These are phyloP conservation scores for Otis tarda DNA, from an alignment of 2,113 vertebrate species.

Conservation along the genomic window DNA sequence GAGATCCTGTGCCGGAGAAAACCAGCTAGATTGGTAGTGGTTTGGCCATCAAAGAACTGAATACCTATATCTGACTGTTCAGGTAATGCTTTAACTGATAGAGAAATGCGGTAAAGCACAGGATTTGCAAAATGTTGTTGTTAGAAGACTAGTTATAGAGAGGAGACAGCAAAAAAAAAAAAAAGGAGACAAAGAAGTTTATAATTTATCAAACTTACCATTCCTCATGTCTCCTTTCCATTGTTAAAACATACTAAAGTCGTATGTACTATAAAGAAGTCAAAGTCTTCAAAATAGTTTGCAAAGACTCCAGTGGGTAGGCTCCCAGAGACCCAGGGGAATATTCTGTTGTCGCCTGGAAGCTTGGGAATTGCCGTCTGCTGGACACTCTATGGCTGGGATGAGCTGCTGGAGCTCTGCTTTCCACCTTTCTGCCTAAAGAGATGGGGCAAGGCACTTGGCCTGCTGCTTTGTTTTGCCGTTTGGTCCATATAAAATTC, in stretches of 20 bases:
- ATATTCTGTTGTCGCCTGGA: not conserved
- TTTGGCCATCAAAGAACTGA: not conserved
- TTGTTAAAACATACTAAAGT: not conserved
- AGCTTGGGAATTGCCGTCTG: not conserved
- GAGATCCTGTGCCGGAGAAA: not conserved
- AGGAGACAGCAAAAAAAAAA: not conserved
- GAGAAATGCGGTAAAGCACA: not conserved
- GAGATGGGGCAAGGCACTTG: not conserved
- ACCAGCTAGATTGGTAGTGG: not conserved
- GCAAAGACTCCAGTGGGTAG: fast-evolving
- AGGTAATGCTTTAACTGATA: not conserved
- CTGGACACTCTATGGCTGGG: not conserved
- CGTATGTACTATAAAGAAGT: not conserved
- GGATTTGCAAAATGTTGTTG: not conserved
- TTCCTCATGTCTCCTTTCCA: not conserved
- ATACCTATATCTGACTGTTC: not conserved
- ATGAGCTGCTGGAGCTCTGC: not conserved
- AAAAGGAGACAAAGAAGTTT: not conserved
- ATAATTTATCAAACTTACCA: not conserved
- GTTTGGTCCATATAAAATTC: not conserved
- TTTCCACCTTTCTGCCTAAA: not conserved
- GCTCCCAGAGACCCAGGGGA: not conserved
- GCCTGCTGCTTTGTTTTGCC: not conserved
- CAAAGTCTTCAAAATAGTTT: not conserved
- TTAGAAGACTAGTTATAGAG: not conserved